Evolutionary conservation across 2,888 invertebrate species (phyloP), one percentile per base, ranked within the genome.

Genomic region (Keiferia lycopersicella): DNA sequence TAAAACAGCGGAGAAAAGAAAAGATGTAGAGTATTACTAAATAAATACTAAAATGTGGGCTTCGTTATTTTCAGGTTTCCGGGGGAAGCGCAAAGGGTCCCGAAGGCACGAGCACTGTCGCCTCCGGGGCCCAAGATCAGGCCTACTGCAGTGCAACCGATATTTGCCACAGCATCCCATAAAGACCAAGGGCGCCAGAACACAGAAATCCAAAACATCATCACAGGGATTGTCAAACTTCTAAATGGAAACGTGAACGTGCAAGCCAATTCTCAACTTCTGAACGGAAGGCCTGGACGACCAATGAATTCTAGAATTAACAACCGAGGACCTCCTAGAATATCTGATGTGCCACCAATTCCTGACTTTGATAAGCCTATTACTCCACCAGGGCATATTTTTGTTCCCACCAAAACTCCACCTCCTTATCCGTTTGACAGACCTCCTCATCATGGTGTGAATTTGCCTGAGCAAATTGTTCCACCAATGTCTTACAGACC

Each of bases 211-310:
- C 97, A 97, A 81, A 97, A 98, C 75, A 97, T 98, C 38, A 96
- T 98, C 41, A 96, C 96, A 1, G 97, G 97, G 10, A 95, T 98
- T 60, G 97, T 97, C 0, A 97, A 97, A 80, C 83, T 98, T 12
- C 87, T 98, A 1, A 97, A 98, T 69, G 97, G 97, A 0, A 97
- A 97, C 74, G 97, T 97, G 0, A 97, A 97, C 74, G 96, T 97
- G 0, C 96, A 95, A 79, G 95, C 95, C 0, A 96, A 96, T 71
- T 95, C 95, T 0, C 94, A 94, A 64, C 86, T 92, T 2, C 59
- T 88, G 1, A 85, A 83, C 38, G 93, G 94, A 0, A 91, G 96
- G 65, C 95, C 95, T 2, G 77, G 92, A 14, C 88, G 96, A 14
- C 96, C 96, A 0, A 87, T 95, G 74, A 93, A 94, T 26, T 95